Base-by-base conservation (phyloP, 2,797 vertebrate genomes). In the Helostoma temminkii region DNA sequence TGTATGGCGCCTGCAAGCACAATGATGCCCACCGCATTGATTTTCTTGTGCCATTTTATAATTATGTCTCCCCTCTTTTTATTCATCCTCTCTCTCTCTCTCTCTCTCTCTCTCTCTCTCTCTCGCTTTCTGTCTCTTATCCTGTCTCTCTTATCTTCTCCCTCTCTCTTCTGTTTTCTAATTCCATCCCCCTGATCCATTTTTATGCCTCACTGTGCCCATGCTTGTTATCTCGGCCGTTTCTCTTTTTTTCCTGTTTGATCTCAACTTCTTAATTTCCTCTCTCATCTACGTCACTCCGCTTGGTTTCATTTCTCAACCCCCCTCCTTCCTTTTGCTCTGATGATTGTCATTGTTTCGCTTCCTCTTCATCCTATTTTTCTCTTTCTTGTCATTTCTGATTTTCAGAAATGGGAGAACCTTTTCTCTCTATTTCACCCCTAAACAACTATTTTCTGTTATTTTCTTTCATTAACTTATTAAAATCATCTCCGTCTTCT, bases 241-340 rank as follows among this genome's bases (percentile, higher is more conserved):
- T 80, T 82, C 71, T 67, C 60, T 47, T 64, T 81, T 78, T 78
- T 72, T 25, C 68, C 74, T 66, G 61, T 86, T 88, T 91, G 84
- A 87, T 92, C 89, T 88, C 83, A 82, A 88, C 87, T 88, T 91
- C 88, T 89, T 90, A 82, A 90, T 93, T 91, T 91, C 89, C 82
- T 85, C 76, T 86, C 82, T 84, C 81, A 64, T 89, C 80, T 77
- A 73, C 60, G 75, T 87, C 85, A 76, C 75, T 69, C 41, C 2
- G 28, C 76, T 81, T 46, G 7, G 52, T 84, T 85, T 74, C 32
- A 2, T 55, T 74, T 74, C 46, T 12, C 30, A 3, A n/a, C n/a
- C 22, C 45, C 22, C 47, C 19, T 54, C 63, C 53, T 57, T n/a
- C 0, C 65, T 79, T 59, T 66, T 49, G 49, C 66, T 74, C 42